These are phyloP conservation scores for Bombus impatiens DNA, from an alignment of 1,140 invertebrate species.

Conservation along the genomic window DNA sequence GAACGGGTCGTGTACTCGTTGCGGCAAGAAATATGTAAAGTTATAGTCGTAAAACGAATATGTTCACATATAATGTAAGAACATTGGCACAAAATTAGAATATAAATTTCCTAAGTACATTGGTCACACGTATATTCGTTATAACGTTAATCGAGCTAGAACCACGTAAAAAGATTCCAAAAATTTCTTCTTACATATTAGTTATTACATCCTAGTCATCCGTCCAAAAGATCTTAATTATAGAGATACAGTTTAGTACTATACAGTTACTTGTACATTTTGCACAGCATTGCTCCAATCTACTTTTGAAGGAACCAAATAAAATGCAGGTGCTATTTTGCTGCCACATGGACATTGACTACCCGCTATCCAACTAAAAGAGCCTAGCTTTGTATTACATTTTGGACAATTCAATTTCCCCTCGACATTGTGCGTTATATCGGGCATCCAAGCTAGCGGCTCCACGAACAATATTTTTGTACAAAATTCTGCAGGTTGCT, in stretches of 20 bases:
- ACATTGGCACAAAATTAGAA: constrained; percentile 72
- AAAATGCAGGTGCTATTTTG: constrained; percentile 93
- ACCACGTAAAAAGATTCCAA: constrained; percentile 47
- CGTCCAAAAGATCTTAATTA: constrained; percentile 51
- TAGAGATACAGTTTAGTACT: constrained; percentile 62
- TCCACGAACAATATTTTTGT: constrained; percentile 90
- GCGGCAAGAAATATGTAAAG: constrained; percentile 40
- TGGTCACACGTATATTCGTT: constrained; percentile 52
- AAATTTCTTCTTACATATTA: constrained; percentile 29
- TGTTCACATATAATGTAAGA: constrained; percentile 41
- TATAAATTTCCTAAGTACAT: constrained; percentile 44
- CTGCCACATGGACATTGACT: constrained; percentile 92
- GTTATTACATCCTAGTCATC: constrained; percentile 28
- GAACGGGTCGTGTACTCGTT: constrained; percentile 35
- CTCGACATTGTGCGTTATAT: constrained; percentile 86
- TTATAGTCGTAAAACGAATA: constrained; percentile 54
- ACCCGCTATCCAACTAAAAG: constrained; percentile 91
- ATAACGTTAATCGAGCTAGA: constrained; percentile 22
- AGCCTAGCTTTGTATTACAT: constrained; percentile 90
- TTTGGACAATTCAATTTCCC: constrained; percentile 93
- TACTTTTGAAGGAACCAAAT: constrained; percentile 92
- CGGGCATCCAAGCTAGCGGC: constrained; percentile 91
- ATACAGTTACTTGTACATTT: constrained; percentile 92
- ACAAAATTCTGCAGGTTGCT: constrained; percentile 82
- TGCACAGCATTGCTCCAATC: constrained; percentile 93